Conservation (phyloP, 2,797 vertebrate species). For the Steatocranus sp. region DNA sequence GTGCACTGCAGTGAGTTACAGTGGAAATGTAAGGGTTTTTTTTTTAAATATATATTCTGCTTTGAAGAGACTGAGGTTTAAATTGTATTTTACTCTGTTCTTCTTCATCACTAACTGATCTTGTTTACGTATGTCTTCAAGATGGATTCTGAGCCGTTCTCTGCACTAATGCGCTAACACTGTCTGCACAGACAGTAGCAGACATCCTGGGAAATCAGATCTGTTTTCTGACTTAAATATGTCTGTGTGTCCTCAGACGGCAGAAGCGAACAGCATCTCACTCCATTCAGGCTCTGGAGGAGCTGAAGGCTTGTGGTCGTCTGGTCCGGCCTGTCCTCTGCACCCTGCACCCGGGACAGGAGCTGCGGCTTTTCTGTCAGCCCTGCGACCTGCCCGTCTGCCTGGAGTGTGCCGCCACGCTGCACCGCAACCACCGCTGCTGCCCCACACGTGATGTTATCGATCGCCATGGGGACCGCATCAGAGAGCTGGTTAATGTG, state of each 20-base stretch:
- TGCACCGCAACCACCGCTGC: slow-evolving; percentile 82
- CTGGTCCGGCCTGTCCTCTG: slow-evolving; percentile 79
- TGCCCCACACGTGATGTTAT: slow-evolving; percentile 70
- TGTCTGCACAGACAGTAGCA: background rate
- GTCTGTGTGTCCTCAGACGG: slow-evolving; percentile 67
- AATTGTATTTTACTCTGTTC: background rate
- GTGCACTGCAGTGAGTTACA: background rate
- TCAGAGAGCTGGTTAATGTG: slow-evolving; percentile 75
- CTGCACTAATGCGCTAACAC: background rate
- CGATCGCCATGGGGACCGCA: slow-evolving; percentile 74
- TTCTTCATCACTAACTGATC: background rate
- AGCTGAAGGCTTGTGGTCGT: slow-evolving; percentile 70
- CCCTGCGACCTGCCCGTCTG: slow-evolving; percentile 84
- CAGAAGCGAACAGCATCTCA: slow-evolving; percentile 87
- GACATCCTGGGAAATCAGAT: background rate
- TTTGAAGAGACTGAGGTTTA: background rate
- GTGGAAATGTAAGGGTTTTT: fast-evolving
- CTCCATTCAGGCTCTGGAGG: slow-evolving; percentile 71
- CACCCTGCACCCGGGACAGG: slow-evolving; percentile 79
- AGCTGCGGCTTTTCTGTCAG: slow-evolving; percentile 87
- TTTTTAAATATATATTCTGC: fast-evolving
- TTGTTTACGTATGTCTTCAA: background rate
- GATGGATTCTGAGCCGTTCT: background rate
- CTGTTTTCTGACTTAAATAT: background rate
- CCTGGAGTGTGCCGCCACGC: slow-evolving; percentile 77